A percentile compares a stretch with the other conserved stretches of the same genome.
Conservation (phyloP, 2,797 vertebrate genomes). For the Manis crassicaudata region DNA sequence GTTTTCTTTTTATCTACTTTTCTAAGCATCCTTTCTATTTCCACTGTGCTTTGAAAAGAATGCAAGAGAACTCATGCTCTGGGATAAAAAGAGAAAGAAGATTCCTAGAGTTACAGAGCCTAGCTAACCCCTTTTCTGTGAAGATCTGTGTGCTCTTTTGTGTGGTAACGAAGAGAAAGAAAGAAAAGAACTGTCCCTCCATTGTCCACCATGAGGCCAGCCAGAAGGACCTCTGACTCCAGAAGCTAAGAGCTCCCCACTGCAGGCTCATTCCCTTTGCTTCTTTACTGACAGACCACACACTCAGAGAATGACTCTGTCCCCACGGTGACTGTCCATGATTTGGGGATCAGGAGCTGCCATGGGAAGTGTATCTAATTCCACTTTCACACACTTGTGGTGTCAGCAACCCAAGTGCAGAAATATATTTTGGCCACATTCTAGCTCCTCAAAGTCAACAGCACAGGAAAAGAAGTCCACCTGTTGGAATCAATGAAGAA, state of each 20-base stretch:
- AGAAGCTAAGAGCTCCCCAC: not conserved
- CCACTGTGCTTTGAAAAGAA: slow-evolving; percentile 63
- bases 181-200: slow-evolving; percentile 52
- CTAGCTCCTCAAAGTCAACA: slow-evolving; percentile 29
- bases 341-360: slow-evolving; percentile 49
- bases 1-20: slow-evolving; percentile 63
- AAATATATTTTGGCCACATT: slow-evolving; percentile 43
- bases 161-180: slow-evolving; percentile 49
- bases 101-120: slow-evolving; percentile 63
- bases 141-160: slow-evolving; percentile 67
- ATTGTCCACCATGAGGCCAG: slow-evolving; percentile 11
- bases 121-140: slow-evolving; percentile 67
- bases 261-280: not conserved
- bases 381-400: slow-evolving; percentile 55
- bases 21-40: slow-evolving; percentile 74
- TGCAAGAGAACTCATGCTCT: slow-evolving; percentile 24
- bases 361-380: slow-evolving; percentile 59
- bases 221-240: slow-evolving; percentile 43
- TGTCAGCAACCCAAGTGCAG: slow-evolving; percentile 30
- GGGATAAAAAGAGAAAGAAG: slow-evolving; percentile 72
- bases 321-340: not conserved
- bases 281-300: not conserved
- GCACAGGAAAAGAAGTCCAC: slow-evolving; percentile 1
- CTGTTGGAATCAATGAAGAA: not conserved
- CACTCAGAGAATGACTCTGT: slow-evolving; percentile 46